Evolutionary conservation across 2,797 vertebrate genomes (phyloP), one percentile per base, ranked within the genome.

Genomic region (Pipistrellus kuhlii): DNA sequence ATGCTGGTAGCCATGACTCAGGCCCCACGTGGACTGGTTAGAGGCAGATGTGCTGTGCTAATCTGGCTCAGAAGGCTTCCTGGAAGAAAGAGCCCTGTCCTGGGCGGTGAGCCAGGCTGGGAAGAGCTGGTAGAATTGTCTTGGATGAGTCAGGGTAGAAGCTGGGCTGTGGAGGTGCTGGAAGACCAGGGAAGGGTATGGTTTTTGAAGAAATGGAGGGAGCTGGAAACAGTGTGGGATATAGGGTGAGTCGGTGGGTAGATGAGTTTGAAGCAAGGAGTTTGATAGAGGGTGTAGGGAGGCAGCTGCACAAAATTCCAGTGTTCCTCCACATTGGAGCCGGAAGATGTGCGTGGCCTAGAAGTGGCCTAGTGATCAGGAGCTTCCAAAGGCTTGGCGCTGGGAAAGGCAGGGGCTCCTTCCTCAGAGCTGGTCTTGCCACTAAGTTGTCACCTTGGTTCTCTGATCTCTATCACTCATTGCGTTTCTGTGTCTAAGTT

Each of bases 141-240:
- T 66, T 48, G 25, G 51, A 55, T 25, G n/a, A 7, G 15, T 57
- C 51, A 46, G 62, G 72, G 75, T 7, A 59, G 80, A 88, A 84
- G 66, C 72, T 21, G 46, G 27, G 46, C 51, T 14, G 51, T 78
- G 27, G n/a, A 91, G 32, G 32, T 55, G 48, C 17, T 57, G 35
- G n/a, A 27, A 83, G 38, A 35, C 27, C 20, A 5, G 53, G 23
- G 13, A 44, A 32, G 44, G 44, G 53, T 30, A 25, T 30, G 9
- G 66, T 55, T n/a, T 94, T 80, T 82, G 83, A 80, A 88, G 86
- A 85, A 48, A 82, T 11, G 27, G 68, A 88, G 6, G 6, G 41
- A 55, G 41, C 73, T 13, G 20, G 75, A 62, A 69, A 38, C 7
- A 44, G n/a, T 13, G 41, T 75, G 20, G 14, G n/a, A 30, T 10